Percentiles rank a stretch among this genome's conserved stretches.
These are phyloP conservation scores for Heliconius hewitsoni DNA, from an alignment of 1,140 invertebrate genomes.

Conservation along the genomic window DNA sequence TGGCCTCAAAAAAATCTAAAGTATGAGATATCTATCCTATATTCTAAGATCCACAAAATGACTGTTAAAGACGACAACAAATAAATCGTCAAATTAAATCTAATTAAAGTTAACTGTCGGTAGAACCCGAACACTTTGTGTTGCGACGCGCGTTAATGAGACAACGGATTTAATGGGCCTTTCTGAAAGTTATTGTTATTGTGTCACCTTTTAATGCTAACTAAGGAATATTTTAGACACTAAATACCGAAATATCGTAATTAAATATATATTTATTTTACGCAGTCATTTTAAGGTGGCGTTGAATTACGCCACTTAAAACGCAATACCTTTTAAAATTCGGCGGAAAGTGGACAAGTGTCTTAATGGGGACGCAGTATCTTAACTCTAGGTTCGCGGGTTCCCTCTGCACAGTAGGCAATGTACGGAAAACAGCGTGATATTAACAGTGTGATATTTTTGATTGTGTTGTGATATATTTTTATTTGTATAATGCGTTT, in stretches of 20 bases:
- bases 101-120: constrained; percentile 45
- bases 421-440: too few species aligned
- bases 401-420: too few species aligned
- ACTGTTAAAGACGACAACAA: constrained; percentile 49
- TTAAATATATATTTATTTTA: not conserved
- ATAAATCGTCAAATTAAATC: constrained; percentile 67
- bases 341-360: too few species aligned
- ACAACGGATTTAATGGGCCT: constrained; percentile 48
- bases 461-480: too few species aligned
- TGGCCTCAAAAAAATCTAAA: too few species aligned
- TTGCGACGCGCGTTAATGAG: constrained; percentile 49
- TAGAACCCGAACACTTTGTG: constrained; percentile 32
- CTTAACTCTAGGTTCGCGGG: too few species aligned
- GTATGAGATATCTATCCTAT: not conserved
- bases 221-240: not conserved
- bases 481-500: too few species aligned
- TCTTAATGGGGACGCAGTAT: too few species aligned
- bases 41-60: constrained; percentile 16
- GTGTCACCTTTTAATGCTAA: constrained; percentile 43
- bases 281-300: not conserved
- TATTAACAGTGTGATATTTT: too few species aligned
- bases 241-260: not conserved
- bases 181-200: constrained; percentile 51
- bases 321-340: too few species aligned
- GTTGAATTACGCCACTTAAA: too few species aligned